phyloP scores from a whole-genome alignment of 2,797 vertebrate species.

The Falco rusticolus region DNA sequence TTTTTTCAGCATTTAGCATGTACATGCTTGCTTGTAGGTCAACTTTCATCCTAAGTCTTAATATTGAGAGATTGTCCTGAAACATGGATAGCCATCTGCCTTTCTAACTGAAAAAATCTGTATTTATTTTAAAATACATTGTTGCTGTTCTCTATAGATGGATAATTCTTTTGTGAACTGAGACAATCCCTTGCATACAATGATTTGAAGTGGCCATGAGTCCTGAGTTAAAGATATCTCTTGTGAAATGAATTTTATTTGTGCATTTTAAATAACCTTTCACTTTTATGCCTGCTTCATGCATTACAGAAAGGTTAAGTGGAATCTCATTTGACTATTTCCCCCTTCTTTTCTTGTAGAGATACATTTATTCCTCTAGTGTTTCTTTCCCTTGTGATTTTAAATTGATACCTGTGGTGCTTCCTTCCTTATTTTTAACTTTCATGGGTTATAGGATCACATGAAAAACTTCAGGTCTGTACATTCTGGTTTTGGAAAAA shows the following conservation, averaged over 20 bases:
- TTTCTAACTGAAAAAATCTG: not conserved
- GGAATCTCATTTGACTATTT: not conserved
- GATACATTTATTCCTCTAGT: not conserved
- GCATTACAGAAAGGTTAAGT: not conserved
- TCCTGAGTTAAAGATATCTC: not conserved
- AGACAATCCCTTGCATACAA: not conserved
- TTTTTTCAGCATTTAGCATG: not conserved
- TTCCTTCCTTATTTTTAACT: constrained; percentile 3
- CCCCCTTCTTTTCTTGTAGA: not conserved
- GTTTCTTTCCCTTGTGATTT: not conserved
- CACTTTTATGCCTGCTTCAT: not conserved
- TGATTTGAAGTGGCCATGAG: not conserved
- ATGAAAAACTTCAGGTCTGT: not conserved
- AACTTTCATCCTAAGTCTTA: not conserved
- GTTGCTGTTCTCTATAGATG: not conserved
- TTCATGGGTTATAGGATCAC: not conserved
- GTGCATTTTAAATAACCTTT: not conserved
- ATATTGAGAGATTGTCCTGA: not conserved
- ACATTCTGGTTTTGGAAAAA: not conserved
- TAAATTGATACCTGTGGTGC: not conserved
- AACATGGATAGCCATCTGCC: not conserved
- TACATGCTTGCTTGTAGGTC: rapidly evolving
- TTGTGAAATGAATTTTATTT: not conserved
- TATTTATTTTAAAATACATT: not conserved
- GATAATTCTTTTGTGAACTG: not conserved